Evolutionary conservation across 2,888 invertebrate genomes (phyloP), one percentile per base, ranked within the genome.

Genomic region (Chymomyza procnemis): DNA sequence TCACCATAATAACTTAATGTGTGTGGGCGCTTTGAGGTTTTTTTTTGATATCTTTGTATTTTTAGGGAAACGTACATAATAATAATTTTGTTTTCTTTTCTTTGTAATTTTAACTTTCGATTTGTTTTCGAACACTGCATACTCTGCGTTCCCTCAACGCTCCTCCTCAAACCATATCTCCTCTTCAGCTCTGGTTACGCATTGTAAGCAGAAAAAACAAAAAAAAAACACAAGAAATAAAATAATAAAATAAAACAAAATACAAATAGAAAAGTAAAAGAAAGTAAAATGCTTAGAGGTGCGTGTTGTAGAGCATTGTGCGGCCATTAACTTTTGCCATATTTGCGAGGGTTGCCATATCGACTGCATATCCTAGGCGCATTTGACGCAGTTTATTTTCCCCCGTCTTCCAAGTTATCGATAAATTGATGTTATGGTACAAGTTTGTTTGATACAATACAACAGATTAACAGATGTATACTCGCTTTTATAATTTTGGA

Each of bases 321-420:
- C 67, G 81, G 79, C 69, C 82, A 85, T 80, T 85, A 80, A 66
- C 82, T 71, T 67, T 64, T 67, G 12, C 34, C 6, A 41, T 9
- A 0, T 9, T 41, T 41, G 34, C 34, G 12, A 26, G 26, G 26
- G 26, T 26, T 26, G 26, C 26, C 26, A 6, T 26, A 6, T 26
- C 1, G 4, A 26, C 8, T 26, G 4, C 8, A 26, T 4, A 26
- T 26, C 26, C 26, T 26, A 6, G 26, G n/a, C n/a, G n/a, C n/a
- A n/a, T n/a, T n/a, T n/a, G n/a, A n/a, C n/a, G n/a, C n/a, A n/a
- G n/a, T n/a, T n/a, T n/a, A n/a, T n/a, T n/a, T n/a, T n/a, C n/a
- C n/a, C n/a, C 22, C 22, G 22, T 4, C 2, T 22, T 22, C 22
- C 3, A 22, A 22, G 22, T 22, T 3, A 3, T 26, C 3, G 26